Base-by-base conservation (phyloP, 2,888 invertebrate genomes). In the Labia minor region DNA sequence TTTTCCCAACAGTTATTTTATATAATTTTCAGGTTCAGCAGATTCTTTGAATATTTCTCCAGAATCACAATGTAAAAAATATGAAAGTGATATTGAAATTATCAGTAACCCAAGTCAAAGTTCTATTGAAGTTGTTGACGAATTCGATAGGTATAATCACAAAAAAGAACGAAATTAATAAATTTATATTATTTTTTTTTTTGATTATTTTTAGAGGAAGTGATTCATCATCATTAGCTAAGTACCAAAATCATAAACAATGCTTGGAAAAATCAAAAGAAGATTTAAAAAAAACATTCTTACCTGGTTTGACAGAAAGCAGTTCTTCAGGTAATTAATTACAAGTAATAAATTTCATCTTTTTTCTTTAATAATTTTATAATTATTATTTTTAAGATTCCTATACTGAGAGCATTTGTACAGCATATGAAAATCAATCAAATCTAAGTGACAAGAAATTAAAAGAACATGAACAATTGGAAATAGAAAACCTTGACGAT, bases 61-160 rank as follows among this genome's bases (percentile, higher is more conserved):
- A 65, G 77, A 77, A 65, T 77, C 77, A 76, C 78, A 66, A 67
- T 37, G 49, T 74, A 76, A 74, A 65, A 77, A 76, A 68, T 79
- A 78, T 69, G 86, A 85, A 72, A 87, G 87, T 75, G 87, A 88
- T 72, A 84, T 88, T 69, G 86, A 87, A 72, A 81, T 88, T 62
- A 79, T 88, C 20, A 86, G 86, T 69, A 86, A 87, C 77, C 86
- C 86, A 14, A 87, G 87, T 76, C 85, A 85, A 73, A 86, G 86
- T 72, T 87, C 86, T 73, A 86, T 87, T 67, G 86, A 86, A 77
- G 83, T 86, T 26, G 74, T 86, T 65, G 83, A 83, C 66, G 79
- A 78, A 67, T 73, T 73, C 63, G 73, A 74, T n/a, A 77, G 75
- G 78, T 78, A 70, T 72, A 73, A 72, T 21, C 26, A 10, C 21